Conservation (phyloP, 2,888 invertebrate genomes). For the Tryphoninae sp. region DNA sequence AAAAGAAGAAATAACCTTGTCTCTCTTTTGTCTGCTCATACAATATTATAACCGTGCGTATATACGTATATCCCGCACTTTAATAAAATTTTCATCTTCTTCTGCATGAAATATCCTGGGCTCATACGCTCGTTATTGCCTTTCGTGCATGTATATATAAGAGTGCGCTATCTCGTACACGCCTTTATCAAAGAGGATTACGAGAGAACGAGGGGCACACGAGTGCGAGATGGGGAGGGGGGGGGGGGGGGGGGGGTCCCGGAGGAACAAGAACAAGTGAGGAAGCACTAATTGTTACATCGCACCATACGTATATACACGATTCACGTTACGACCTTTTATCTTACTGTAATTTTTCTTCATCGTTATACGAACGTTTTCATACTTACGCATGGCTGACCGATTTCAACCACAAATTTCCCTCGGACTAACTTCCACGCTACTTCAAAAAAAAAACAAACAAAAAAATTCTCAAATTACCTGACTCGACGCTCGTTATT, state of each 20-base stretch:
- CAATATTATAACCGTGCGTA: constrained; percentile 16
- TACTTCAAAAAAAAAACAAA: too few species aligned
- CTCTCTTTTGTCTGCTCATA: constrained; percentile 60
- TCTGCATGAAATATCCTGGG: constrained; percentile 56
- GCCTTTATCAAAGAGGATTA: constrained; percentile 52
- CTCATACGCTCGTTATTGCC: constrained; percentile 62
- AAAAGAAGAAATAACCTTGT: constrained; percentile 57
- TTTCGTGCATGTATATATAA: constrained; percentile 48
- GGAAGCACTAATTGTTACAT: too few species aligned
- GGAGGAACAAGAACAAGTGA: background rate
- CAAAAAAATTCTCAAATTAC: too few species aligned
- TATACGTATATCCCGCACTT: constrained; percentile 56
- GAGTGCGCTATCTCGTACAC: constrained; percentile 25
- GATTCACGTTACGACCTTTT: background rate
- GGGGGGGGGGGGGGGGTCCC: background rate
- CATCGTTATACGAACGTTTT: background rate
- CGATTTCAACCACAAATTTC: constrained; percentile 4
- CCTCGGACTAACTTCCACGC: background rate
- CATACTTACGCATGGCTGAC: background rate
- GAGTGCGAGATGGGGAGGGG: background rate
- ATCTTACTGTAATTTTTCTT: background rate
- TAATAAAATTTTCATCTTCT: constrained; percentile 66
- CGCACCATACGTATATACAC: too few species aligned
- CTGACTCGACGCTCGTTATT: too few species aligned
- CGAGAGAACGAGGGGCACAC: constrained; percentile 5